Percentiles rank a stretch among this genome's conserved stretches.
Evolutionary conservation across 2,888 invertebrate genomes (phyloP).

Genomic region (Nomada goodeniana): DNA sequence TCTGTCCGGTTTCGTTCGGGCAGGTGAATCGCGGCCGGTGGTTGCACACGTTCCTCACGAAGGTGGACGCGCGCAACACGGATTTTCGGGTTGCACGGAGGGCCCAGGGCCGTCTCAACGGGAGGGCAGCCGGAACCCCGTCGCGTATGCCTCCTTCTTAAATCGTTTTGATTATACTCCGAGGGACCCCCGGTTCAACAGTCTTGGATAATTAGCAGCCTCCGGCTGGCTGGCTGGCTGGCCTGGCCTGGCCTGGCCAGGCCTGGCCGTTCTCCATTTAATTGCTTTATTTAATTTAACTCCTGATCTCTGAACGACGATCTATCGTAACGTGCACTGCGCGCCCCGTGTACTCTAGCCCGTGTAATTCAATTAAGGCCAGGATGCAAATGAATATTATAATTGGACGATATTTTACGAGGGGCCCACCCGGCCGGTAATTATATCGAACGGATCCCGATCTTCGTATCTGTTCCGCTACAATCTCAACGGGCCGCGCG

Average conservation of each 20-base stretch:
- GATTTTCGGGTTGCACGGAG: constrained; percentile 55
- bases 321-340: background rate
- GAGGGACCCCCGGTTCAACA: constrained; percentile 71
- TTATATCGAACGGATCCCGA: constrained; percentile 34
- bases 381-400: constrained; percentile 49
- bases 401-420: constrained; percentile 52
- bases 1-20: constrained; percentile 36
- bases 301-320: constrained; percentile 38
- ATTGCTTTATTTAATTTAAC: constrained; percentile 62
- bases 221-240: constrained; percentile 8
- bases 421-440: constrained; percentile 48
- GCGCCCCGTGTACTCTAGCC: background rate
- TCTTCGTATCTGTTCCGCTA: constrained; percentile 7
- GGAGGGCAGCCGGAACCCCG: constrained; percentile 73
- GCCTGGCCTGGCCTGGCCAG: background rate
- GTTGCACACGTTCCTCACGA: constrained; percentile 29
- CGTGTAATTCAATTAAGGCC: constrained; percentile 47
- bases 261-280: constrained; percentile 47
- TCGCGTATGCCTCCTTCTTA: constrained; percentile 73
- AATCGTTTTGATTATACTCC: constrained; percentile 76
- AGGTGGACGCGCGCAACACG: constrained; percentile 38
- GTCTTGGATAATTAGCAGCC: constrained; percentile 73
- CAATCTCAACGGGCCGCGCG: constrained; percentile 4
- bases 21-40: constrained; percentile 70
- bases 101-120: constrained; percentile 67